These are phyloP conservation scores for Chromis chromis DNA, from an alignment of 2,797 vertebrate species.

Conservation along the genomic window DNA sequence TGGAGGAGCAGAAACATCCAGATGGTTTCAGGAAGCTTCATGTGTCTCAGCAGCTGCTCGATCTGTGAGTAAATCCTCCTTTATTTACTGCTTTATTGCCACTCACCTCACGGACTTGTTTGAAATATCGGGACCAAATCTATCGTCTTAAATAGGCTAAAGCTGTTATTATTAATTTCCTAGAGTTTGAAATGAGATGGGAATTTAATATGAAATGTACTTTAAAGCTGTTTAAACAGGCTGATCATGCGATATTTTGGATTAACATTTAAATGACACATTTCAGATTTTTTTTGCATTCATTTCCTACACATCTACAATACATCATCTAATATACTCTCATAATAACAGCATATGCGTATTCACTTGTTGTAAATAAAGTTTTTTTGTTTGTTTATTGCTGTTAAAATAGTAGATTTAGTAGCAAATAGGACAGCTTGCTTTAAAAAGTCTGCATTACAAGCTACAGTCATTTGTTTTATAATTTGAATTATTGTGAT, in stretches of 20 bases:
- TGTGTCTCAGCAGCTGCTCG: conserved; percentile 16
- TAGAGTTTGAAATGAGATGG: background rate
- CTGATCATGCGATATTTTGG: no score
- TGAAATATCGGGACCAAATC: background rate
- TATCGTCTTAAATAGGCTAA: background rate
- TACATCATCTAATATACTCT: no score
- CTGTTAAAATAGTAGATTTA: background rate
- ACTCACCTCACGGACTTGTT: background rate
- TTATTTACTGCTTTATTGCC: background rate
- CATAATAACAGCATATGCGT: no score
- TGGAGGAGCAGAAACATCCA: conserved; percentile 39
- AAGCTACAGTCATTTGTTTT: background rate
- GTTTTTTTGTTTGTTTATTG: background rate
- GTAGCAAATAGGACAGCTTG: background rate
- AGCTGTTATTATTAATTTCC: background rate
- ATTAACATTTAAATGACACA: no score
- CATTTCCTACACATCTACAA: no score
- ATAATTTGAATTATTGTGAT: background rate
- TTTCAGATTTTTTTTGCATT: no score
- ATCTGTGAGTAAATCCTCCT: conserved; percentile 29
- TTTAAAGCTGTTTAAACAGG: background rate
- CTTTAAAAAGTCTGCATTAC: background rate
- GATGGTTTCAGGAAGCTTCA: conserved; percentile 6
- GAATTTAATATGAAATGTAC: background rate
- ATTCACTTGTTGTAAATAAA: no score